phyloP scores from a whole-genome alignment of 2,888 invertebrate species.

The Mythimna lalbum region DNA sequence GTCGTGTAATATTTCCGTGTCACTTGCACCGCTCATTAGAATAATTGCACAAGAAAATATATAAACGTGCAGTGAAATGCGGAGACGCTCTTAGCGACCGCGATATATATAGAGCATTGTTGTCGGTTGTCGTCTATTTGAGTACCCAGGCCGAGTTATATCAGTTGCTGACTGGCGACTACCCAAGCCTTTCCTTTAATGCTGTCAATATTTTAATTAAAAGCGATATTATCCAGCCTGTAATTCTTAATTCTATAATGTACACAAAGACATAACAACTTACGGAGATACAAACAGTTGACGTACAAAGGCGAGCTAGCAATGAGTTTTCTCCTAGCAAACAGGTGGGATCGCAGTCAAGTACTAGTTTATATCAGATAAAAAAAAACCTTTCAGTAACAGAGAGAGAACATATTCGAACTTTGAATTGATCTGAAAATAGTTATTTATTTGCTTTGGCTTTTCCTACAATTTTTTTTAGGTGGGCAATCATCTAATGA shows the following conservation, averaged over 20 bases:
- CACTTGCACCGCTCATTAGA: constrained; percentile 45
- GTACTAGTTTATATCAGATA: too few relatives aligned
- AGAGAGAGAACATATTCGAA: neutral
- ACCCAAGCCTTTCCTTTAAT: constrained; percentile 45
- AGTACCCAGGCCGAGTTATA: constrained; percentile 41
- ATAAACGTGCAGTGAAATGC: constrained; percentile 55
- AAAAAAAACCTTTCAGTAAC: too few relatives aligned
- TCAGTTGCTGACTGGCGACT: constrained; percentile 51
- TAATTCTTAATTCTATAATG: too few relatives aligned
- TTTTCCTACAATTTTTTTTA: neutral
- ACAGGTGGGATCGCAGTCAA: too few relatives aligned
- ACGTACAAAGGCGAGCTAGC: too few relatives aligned
- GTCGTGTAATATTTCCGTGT: constrained; percentile 21
- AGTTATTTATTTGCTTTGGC: neutral
- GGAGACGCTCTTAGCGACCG: constrained; percentile 47
- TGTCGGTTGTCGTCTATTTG: constrained; percentile 60
- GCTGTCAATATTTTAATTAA: constrained; percentile 16
- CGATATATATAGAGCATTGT: constrained; percentile 57
- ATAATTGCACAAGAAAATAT: constrained; percentile 56
- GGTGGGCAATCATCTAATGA: too few relatives aligned
- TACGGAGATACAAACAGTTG: too few relatives aligned
- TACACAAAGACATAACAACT: too few relatives aligned
- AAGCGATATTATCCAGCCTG: neutral
- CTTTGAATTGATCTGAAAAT: constrained; percentile 9
- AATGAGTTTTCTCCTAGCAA: too few relatives aligned